These are phyloP conservation scores for Caenorhabditis japonica DNA, from an alignment of 2,888 invertebrate species.

Conservation along the genomic window DNA sequence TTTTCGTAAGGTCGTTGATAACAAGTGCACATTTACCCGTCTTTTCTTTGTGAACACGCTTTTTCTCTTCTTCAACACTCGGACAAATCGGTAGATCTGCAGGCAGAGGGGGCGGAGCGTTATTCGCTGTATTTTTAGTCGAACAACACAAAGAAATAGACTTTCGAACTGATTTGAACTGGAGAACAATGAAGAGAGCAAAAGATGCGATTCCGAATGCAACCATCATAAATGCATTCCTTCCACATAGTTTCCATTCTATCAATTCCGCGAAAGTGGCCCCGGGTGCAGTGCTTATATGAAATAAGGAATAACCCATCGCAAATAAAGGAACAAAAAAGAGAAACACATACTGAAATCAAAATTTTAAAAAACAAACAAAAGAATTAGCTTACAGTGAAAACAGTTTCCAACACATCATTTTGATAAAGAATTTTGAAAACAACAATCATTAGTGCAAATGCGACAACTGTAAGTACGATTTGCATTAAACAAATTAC, in stretches of 20 bases:
- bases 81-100: slow-evolving; percentile 32
- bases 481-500: slow-evolving; percentile 66
- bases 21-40: slow-evolving; percentile 16
- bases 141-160: slow-evolving; percentile 38
- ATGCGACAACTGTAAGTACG: slow-evolving; percentile 54
- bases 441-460: slow-evolving; percentile 38
- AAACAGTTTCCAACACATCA: too few relatives aligned
- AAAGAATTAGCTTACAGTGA: too few relatives aligned
- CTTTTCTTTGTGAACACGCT: slow-evolving; percentile 16
- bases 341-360: slow-evolving; percentile 42
- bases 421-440: too few relatives aligned
- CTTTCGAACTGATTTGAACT: slow-evolving; percentile 47
- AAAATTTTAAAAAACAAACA: not conserved
- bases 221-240: slow-evolving; percentile 60
- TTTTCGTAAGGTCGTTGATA: slow-evolving; percentile 42
- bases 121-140: slow-evolving; percentile 21
- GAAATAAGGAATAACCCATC: slow-evolving; percentile 52
- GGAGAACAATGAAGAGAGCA: slow-evolving; percentile 57
- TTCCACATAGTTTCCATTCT: slow-evolving; percentile 54
- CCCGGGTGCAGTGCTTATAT: slow-evolving; percentile 6
- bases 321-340: slow-evolving; percentile 60
- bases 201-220: slow-evolving; percentile 63
- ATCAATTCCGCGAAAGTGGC: slow-evolving; percentile 14
- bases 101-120: slow-evolving; percentile 36
- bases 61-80: slow-evolving; percentile 29